A percentile compares a stretch with the other conserved stretches of the same genome.
These are phyloP conservation scores for Euphonia xanthogaster DNA, from an alignment of 2,797 vertebrate genomes.

Conservation along the genomic window DNA sequence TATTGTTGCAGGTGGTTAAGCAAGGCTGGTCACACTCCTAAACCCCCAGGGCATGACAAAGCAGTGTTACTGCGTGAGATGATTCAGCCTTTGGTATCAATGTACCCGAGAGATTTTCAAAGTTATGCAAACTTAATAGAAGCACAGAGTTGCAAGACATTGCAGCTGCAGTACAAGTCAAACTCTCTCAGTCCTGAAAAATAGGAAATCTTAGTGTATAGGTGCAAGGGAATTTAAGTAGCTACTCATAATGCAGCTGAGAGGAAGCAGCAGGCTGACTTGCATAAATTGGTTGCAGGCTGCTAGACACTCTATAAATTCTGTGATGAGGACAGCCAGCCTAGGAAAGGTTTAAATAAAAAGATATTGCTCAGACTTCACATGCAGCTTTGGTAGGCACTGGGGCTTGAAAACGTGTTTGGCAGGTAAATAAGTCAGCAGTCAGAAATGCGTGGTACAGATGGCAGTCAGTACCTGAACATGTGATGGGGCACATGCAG, in stretches of 20 bases:
- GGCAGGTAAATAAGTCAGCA: not conserved
- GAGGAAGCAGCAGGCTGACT: not conserved
- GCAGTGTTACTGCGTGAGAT: not conserved
- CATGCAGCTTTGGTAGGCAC: not conserved
- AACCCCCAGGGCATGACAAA: not conserved
- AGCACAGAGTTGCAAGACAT: not conserved
- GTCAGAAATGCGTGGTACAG: not conserved
- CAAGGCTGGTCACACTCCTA: not conserved
- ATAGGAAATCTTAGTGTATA: not conserved
- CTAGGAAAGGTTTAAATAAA: not conserved
- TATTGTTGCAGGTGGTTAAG: not conserved
- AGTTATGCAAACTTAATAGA: not conserved
- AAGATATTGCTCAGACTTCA: not conserved
- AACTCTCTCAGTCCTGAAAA: not conserved
- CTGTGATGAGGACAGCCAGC: not conserved
- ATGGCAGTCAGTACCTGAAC: not conserved
- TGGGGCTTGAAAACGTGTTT: not conserved
- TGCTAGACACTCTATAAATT: not conserved
- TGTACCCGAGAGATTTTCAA: not conserved
- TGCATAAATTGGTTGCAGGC: not conserved
- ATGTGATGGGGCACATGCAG: not conserved
- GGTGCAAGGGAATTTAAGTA: not conserved
- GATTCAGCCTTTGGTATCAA: not conserved
- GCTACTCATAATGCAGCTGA: not conserved
- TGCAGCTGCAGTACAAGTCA: not conserved